Evolutionary conservation across 2,888 invertebrate genomes (phyloP).

Genomic region (Melieria omissa): DNA sequence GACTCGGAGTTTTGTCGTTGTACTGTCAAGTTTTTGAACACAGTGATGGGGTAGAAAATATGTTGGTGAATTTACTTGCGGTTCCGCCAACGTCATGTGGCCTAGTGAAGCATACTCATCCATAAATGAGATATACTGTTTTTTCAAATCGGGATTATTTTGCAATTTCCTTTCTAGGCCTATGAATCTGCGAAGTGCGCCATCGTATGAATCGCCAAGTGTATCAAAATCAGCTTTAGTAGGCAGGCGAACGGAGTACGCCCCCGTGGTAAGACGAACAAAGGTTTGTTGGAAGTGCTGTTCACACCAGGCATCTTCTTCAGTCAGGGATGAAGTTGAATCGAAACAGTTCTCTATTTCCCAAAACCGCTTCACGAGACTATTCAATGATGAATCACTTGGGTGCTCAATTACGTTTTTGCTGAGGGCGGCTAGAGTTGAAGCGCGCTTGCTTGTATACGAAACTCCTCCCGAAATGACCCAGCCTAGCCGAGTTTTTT

Average conservation of each 20-base stretch:
- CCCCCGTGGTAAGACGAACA: constrained; percentile 21
- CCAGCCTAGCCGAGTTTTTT: constrained; percentile 45
- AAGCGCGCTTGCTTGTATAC: neutral
- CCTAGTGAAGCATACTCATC: constrained; percentile 27
- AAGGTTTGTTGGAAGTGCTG: constrained; percentile 33
- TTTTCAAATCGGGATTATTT: constrained; percentile 18
- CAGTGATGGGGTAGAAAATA: constrained; percentile 36
- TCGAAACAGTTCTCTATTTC: constrained; percentile 26
- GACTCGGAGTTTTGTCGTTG: constrained; percentile 22
- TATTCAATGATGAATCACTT: constrained; percentile 5
- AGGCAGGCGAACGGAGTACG: constrained; percentile 27
- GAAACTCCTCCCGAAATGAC: constrained; percentile 39
- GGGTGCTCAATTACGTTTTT: constrained; percentile 8
- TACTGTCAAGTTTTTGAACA: neutral
- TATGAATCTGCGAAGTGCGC: constrained; percentile 30
- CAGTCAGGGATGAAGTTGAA: neutral
- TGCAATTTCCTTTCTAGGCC: constrained; percentile 34
- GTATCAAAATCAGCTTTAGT: neutral
- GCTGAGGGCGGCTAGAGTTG: neutral
- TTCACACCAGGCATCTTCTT: constrained; percentile 29
- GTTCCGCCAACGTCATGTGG: constrained; percentile 36
- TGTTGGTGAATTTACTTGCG: constrained; percentile 12
- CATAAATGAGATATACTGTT: constrained; percentile 28
- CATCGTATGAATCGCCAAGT: constrained; percentile 36
- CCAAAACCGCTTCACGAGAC: constrained; percentile 27